Evolutionary conservation across 2,797 vertebrate species (phyloP).

Genomic region (Rhabdomys pumilio): DNA sequence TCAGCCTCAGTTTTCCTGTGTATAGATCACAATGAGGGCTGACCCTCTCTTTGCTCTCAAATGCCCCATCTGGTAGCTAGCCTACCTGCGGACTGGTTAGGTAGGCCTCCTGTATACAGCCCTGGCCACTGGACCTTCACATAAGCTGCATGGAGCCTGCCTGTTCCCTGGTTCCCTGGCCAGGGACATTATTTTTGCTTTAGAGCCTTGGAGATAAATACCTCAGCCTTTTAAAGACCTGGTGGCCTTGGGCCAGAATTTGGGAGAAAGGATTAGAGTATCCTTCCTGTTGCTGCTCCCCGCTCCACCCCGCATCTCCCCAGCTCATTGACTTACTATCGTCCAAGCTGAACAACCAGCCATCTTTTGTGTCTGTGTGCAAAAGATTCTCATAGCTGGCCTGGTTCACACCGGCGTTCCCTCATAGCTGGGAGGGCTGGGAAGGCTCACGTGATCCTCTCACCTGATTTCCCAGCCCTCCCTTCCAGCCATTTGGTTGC

Average conservation of each 20-base stretch:
- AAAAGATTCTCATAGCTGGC: background rate
- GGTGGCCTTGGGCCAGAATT: background rate
- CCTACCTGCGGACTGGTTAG: background rate
- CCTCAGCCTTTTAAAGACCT: background rate
- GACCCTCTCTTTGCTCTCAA: background rate
- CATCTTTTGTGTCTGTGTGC: no score
- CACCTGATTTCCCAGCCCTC: background rate
- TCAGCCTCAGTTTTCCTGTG: background rate
- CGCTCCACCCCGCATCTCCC: fast-evolving
- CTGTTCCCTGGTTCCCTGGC: background rate
- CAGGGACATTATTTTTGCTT: no score
- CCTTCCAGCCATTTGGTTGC: background rate
- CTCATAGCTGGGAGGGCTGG: background rate
- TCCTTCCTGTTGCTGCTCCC: no score
- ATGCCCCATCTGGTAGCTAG: background rate
- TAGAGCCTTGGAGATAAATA: background rate
- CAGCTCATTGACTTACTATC: background rate
- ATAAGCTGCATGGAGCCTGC: background rate
- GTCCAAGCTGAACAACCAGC: background rate
- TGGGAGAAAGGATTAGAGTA: background rate
- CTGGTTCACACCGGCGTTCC: background rate
- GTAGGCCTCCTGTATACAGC: background rate
- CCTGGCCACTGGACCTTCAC: background rate
- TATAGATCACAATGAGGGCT: background rate
- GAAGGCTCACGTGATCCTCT: background rate